Evolutionary conservation across 2,113 vertebrate species (phyloP), one percentile per base, ranked within the genome.

Genomic region (Atrichornis clamosus): DNA sequence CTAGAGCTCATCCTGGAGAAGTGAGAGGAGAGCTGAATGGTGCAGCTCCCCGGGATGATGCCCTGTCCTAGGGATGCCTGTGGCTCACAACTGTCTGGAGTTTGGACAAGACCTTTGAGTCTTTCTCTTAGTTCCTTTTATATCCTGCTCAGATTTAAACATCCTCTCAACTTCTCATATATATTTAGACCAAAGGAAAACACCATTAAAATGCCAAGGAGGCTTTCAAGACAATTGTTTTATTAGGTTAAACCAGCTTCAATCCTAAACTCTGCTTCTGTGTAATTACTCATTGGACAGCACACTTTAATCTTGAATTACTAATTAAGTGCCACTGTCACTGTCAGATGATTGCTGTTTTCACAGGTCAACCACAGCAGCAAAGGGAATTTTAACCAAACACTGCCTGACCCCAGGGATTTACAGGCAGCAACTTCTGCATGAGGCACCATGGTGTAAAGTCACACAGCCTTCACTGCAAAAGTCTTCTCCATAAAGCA

Each of bases 171-270:
- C 76, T 78, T 76, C 68, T 74, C 21, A 6, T 65, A 77, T 72
- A 87, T 92, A 85, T 94, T 93, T 92, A 92, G 59, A 72, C n/a
- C 64, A 76, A 91, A 81, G 85, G 32, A 73, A 89, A 88, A 85
- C 88, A 92, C 75, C 22, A 86, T 90, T 96, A 94, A 96, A 94
- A 92, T 74, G 52, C 81, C 72, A 73, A 77, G 69, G 55, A 91
- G 59, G 83, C 62, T 84, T 95, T 94, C 76, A 84, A 88, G 86
- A 33, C 59, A 78, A 87, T 75, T 93, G 87, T 53, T 91, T 87
- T 81, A 32, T 86, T 78, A 63, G 52, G 76, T 44, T 84, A 87
- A 93, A 84, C 44, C 74, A 84, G 11, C 8, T 59, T 77, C 52
- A 44, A 56, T 84, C 50, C 49, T 93, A 90, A 96, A 92, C 92